Base-by-base conservation (phyloP, 1,140 invertebrate species). In the Reticulitermes speratus region DNA sequence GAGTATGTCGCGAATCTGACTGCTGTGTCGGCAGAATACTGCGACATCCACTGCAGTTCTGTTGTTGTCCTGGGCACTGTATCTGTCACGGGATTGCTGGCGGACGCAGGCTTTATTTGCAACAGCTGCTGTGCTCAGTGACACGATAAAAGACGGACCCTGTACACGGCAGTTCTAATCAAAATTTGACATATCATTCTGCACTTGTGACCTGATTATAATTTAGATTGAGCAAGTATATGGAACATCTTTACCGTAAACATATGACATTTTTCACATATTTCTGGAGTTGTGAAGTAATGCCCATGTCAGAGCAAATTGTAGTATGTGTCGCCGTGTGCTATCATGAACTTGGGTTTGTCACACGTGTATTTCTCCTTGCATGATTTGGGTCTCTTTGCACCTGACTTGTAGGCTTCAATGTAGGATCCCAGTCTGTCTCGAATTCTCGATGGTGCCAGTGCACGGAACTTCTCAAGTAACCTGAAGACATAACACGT, bases 351-450 rank as follows among this genome's bases (percentile, higher is more conserved):
- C n/a, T 84, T 48, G 5, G 84, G 59, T 30, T 84, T 65, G 23
- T 84, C 84, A 55, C 85, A 86, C 14, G n/a, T n/a, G 85, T 44
- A 86, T n/a, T 44, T 45, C 75, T 38, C 16, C 19, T 21, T 7
- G 59, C 85, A 86, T 55, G 23, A 6, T 21, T 82, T 81, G 14
- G 59, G 19, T 16, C 44, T 21, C 75, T 86, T 48, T 48, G 55
- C 23, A 32, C 85, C 85, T 16, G 25, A 32, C 30, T 45, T 65
- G 85, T 81, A 86, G 32, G 85, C 85, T n/a, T 86, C 75, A 30
- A 65, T 81, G 85, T 86, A 86, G 11, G 85, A 86, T 9, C 30
- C n/a, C 85, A 86, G 32, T 23, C 85, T 38, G 19, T 82, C 59
- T n/a, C 23, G 44, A 14, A 86, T 23, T 65, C 25, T 82, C 21